phyloP scores from a whole-genome alignment of 1,140 invertebrate species.

The Zophobas morio region DNA sequence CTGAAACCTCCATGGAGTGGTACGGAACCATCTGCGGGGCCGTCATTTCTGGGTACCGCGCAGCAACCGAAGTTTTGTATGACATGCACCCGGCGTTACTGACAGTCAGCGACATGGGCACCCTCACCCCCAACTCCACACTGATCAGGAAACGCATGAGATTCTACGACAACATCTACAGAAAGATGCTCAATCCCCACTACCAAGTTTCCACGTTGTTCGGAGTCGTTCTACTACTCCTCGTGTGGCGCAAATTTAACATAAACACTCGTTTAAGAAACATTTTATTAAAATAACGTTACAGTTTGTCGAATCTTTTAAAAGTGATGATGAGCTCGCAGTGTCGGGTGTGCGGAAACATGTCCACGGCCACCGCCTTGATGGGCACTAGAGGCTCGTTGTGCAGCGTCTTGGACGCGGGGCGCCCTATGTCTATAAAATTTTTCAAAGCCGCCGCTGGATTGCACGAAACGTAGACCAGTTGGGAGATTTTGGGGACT shows the following conservation, averaged over 20 bases:
- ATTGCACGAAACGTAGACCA: constrained; percentile 95
- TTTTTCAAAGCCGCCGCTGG: constrained; percentile 88
- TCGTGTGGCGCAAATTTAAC: background rate
- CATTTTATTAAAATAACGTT: constrained; percentile 5
- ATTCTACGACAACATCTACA: background rate
- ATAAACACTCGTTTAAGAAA: background rate
- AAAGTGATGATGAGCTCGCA: constrained; percentile 91
- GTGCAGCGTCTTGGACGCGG: constrained; percentile 84
- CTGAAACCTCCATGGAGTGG: constrained; percentile 73
- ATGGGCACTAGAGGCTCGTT: constrained; percentile 87
- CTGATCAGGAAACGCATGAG: background rate
- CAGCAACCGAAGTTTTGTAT: constrained; percentile 70
- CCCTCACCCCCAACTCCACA: background rate
- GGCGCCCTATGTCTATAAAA: constrained; percentile 88
- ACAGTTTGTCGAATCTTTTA: constrained; percentile 71
- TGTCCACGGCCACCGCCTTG: constrained; percentile 89
- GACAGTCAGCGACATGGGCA: constrained; percentile 45
- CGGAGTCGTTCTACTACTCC: background rate
- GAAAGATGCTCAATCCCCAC: constrained; percentile 7
- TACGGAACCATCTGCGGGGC: constrained; percentile 73
- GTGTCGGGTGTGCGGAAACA: constrained; percentile 95
- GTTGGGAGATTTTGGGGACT: constrained; percentile 79
- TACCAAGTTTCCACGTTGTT: background rate
- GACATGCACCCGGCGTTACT: constrained; percentile 54
- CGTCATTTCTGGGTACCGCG: constrained; percentile 70